phyloP scores from a whole-genome alignment of 2,797 vertebrate species.

The Eremophila alpestris region DNA sequence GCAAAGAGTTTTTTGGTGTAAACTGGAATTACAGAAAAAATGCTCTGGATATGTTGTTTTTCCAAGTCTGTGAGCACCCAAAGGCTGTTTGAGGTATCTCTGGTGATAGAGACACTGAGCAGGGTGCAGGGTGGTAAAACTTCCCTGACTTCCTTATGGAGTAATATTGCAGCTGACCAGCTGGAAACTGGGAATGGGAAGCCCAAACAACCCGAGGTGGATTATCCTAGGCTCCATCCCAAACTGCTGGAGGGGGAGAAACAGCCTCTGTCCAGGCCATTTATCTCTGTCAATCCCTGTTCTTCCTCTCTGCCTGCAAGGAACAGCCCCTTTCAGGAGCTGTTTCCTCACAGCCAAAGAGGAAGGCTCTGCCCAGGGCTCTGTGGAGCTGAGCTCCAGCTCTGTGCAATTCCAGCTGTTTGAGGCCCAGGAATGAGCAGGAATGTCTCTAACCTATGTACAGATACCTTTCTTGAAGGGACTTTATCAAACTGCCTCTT shows the following conservation, averaged over 20 bases:
- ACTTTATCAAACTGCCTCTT: neutral
- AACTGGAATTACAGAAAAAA: neutral
- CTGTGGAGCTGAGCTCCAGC: fast-evolving
- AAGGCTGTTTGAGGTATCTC: fast-evolving
- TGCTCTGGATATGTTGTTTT: neutral
- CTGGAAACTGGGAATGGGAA: neutral
- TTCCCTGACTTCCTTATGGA: neutral
- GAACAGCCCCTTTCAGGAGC: neutral
- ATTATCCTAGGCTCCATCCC: neutral
- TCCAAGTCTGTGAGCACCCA: neutral
- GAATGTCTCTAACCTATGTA: neutral
- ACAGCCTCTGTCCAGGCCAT: neutral
- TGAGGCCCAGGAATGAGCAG: neutral
- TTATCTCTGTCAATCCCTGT: neutral
- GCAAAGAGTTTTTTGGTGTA: neutral
- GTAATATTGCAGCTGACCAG: neutral
- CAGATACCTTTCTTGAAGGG: neutral
- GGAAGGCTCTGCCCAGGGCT: neutral
- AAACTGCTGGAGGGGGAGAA: neutral
- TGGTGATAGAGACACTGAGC: neutral
- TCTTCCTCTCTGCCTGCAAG: neutral
- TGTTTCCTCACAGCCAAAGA: neutral
- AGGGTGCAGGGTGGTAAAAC: neutral
- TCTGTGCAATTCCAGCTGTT: neutral
- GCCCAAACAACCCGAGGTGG: fast-evolving